These are phyloP conservation scores for Ichneumoninae sp. DNA, from an alignment of 2,888 invertebrate genomes.

Conservation along the genomic window DNA sequence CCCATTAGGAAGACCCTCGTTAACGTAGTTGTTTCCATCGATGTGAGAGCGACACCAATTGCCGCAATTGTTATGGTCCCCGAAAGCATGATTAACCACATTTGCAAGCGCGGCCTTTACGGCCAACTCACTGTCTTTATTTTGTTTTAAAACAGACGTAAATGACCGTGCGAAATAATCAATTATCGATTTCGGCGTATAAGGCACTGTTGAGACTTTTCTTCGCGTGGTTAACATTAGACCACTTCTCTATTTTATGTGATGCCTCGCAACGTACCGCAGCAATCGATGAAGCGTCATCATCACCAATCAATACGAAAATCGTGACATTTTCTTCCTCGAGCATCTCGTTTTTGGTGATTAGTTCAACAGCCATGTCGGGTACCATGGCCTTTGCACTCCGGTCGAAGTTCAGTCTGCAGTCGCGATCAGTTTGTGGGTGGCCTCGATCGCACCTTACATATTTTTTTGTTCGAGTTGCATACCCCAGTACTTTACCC, in stretches of 20 bases:
- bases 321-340: constrained; percentile 56
- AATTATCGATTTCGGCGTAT: constrained; percentile 46
- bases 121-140: constrained; percentile 33
- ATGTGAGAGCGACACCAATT: constrained; percentile 63
- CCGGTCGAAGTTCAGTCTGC: constrained; percentile 62
- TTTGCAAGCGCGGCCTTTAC: constrained; percentile 62
- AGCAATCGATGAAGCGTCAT: constrained; percentile 64
- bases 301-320: constrained; percentile 60
- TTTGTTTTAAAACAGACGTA: constrained; percentile 53
- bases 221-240: constrained; percentile 57
- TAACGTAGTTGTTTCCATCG: constrained; percentile 32
- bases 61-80: constrained; percentile 66
- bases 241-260: constrained; percentile 48
- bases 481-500: constrained; percentile 31
- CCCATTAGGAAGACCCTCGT: constrained; percentile 38
- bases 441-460: constrained; percentile 35
- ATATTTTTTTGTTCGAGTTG: constrained; percentile 44
- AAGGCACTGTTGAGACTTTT: constrained; percentile 47
- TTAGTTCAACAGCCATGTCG: constrained; percentile 51
- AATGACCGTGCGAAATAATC: constrained; percentile 50
- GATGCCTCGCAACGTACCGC: constrained; percentile 52
- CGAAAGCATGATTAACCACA: constrained; percentile 69
- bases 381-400: constrained; percentile 28
- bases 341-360: constrained; percentile 49
- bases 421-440: constrained; percentile 55